Percentiles rank a stretch among this genome's conserved stretches.
These are phyloP conservation scores for Sprattus sprattus DNA, from an alignment of 2,113 vertebrate genomes.

Conservation along the genomic window DNA sequence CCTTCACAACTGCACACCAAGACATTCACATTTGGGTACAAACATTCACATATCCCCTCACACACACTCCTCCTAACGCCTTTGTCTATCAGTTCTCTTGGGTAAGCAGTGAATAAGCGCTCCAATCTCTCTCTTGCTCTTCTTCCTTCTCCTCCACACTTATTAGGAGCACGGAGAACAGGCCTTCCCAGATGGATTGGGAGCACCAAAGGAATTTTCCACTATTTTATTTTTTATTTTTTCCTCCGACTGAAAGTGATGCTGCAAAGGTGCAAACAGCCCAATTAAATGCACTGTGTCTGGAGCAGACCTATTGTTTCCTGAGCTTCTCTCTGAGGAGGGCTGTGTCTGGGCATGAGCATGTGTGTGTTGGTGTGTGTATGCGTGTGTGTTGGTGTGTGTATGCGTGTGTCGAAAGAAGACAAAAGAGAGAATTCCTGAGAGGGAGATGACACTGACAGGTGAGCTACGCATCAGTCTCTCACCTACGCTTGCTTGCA, in stretches of 20 bases:
- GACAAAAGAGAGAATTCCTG: slow-evolving; percentile 60
- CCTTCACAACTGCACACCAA: not conserved
- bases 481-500: not conserved
- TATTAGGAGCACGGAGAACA: not conserved
- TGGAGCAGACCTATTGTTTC: slow-evolving; percentile 27
- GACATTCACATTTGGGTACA: not conserved
- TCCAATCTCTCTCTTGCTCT: not conserved
- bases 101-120: not conserved
- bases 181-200: not conserved
- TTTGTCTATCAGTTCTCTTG: not conserved
- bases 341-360: not conserved
- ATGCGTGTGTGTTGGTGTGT: slow-evolving; percentile 23
- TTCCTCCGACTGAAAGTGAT: not conserved
- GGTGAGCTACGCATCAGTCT: slow-evolving; percentile 63
- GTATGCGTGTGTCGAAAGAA: slow-evolving; percentile 48
- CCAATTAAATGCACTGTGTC: slow-evolving; percentile 20
- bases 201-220: not conserved
- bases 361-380: slow-evolving; percentile 16
- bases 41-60: not conserved
- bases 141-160: not conserved
- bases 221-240: not conserved
- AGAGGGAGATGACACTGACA: slow-evolving; percentile 66
- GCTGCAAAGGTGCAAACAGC: not conserved
- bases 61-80: not conserved
- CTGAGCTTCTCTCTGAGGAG: slow-evolving; percentile 25